These are phyloP conservation scores for Megalops atlanticus DNA, from an alignment of 2,113 vertebrate species.

Conservation along the genomic window DNA sequence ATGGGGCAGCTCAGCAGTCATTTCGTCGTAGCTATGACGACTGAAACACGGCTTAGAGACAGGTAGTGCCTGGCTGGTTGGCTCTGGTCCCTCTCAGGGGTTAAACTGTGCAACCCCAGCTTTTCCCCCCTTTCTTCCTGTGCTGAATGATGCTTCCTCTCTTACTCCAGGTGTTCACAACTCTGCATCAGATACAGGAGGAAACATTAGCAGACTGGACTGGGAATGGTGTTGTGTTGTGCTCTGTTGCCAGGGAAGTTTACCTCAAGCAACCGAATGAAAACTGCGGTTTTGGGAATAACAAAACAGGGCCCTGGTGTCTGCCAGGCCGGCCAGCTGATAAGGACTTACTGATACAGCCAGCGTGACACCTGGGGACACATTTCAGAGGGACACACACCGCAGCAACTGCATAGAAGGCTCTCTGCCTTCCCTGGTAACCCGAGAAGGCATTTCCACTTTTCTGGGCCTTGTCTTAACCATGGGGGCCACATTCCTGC, in stretches of 20 bases:
- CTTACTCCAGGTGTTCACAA: background rate
- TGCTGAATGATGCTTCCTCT: background rate
- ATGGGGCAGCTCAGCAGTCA: too few relatives aligned
- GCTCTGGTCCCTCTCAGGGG: background rate
- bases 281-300: background rate
- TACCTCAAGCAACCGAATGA: background rate
- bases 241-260: background rate
- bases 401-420: background rate
- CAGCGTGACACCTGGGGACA: background rate
- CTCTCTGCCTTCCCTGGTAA: background rate
- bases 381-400: background rate
- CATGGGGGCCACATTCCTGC: background rate
- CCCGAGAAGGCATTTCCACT: slow-evolving; percentile 7
- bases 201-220: background rate
- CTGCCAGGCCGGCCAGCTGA: background rate
- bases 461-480: background rate
- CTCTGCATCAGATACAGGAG: background rate
- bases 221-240: background rate
- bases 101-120: background rate
- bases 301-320: background rate
- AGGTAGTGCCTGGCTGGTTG: background rate
- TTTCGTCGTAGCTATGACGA: background rate
- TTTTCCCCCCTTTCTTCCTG: background rate
- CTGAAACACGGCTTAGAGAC: background rate
- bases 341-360: background rate